Evolutionary conservation across 2,797 vertebrate genomes (phyloP).

Genomic region (Lerista edwardsae): DNA sequence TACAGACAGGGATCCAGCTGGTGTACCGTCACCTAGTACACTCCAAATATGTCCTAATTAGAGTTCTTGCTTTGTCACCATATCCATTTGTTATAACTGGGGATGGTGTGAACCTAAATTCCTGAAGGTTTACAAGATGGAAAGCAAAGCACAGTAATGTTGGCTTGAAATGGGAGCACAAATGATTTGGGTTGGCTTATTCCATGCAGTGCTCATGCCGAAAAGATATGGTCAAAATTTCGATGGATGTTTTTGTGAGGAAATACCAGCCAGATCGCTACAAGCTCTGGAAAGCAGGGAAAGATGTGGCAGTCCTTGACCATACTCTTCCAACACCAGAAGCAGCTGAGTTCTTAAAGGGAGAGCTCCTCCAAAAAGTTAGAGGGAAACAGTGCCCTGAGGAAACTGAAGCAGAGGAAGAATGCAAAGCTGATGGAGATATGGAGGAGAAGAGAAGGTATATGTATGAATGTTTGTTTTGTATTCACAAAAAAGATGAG

Average conservation of each 20-base stretch:
- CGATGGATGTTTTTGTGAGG: conserved; percentile 96
- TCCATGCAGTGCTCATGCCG: conserved; percentile 91
- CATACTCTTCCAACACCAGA: conserved; percentile 88
- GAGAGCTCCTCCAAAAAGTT: conserved; percentile 75
- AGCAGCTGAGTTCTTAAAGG: conserved; percentile 81
- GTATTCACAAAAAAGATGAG: background rate
- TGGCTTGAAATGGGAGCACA: background rate
- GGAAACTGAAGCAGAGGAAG: conserved; percentile 67
- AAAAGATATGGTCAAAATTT: conserved; percentile 98
- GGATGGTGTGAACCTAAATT: background rate
- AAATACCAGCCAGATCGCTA: conserved; percentile 97
- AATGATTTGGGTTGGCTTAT: conserved; percentile 18
- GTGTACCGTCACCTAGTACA: background rate
- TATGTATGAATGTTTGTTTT: conserved; percentile 25
- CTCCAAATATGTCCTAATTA: background rate
- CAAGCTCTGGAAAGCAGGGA: conserved; percentile 94
- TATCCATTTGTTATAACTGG: background rate
- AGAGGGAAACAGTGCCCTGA: conserved; percentile 78
- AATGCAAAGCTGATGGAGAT: conserved; percentile 32
- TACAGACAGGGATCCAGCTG: background rate
- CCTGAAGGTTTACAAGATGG: background rate
- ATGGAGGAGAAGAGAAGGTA: conserved; percentile 65
- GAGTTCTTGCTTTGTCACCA: background rate
- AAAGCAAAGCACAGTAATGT: background rate
- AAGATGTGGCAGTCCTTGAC: conserved; percentile 88